Evolutionary conservation across 1,140 invertebrate species (phyloP), one percentile per base, ranked within the genome.

Genomic region (Drosophila sturtevanti): DNA sequence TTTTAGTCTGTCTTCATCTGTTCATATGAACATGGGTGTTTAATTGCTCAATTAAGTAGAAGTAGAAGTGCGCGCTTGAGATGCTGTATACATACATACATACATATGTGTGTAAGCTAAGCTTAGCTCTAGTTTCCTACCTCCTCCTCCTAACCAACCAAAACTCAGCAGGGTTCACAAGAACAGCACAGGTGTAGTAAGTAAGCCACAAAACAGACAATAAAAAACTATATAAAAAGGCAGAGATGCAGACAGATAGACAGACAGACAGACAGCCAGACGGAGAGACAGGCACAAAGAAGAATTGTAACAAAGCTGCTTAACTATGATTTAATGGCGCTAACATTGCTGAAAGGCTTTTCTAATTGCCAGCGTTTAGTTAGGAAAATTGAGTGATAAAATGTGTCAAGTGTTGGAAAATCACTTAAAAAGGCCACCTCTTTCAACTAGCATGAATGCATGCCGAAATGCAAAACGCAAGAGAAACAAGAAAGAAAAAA

Each of bases 11-110:
- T 41, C 38, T 41, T 41, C 38, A 41, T 41, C 14, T 41, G 4
- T 14, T 60, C 76, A 72, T 64, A 68, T 55, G 79, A 77, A 89
- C 84, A 89, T 82, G 84, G 84, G 84, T 89, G 84, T 89, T 89
- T 89, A 89, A 89, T 89, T 89, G 84, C 84, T 89, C 84, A 89
- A 89, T 89, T 89, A 89, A 89, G 84, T 74, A 77, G 84, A 87
- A 89, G 82, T 81, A 18, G 27, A 56, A 34, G 31, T 56, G 54
- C 24, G 54, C 41, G 41, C 18, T 34, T 56, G 22, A 34, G 54
- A 56, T 85, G 74, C 59, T 68, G n/a, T 59, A 70, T 68, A 81
- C 59, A 24, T 81, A 78, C n/a, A n/a, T n/a, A n/a, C n/a, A n/a
- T n/a, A n/a, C n/a, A n/a, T n/a, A n/a, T n/a, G n/a, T 38, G 72